These are phyloP conservation scores for Macaca mulatta DNA, from an alignment of 2,113 vertebrate genomes.

Conservation along the genomic window DNA sequence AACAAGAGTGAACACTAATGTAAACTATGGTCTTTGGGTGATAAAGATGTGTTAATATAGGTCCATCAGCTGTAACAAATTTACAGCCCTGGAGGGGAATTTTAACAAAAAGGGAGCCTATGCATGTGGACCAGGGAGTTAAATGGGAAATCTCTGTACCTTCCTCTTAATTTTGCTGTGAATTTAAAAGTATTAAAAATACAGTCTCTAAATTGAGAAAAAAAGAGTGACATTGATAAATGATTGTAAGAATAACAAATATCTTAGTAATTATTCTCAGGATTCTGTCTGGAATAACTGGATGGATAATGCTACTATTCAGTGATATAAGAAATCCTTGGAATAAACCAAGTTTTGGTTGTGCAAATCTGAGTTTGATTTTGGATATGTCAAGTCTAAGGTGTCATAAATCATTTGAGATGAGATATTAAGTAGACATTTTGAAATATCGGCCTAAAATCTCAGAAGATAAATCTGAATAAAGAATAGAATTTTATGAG, in stretches of 20 bases:
- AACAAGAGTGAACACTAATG: not conserved
- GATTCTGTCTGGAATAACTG: not conserved
- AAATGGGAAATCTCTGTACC: not conserved
- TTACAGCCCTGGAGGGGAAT: not conserved
- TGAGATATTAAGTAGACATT: not conserved
- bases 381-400: not conserved
- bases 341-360: not conserved
- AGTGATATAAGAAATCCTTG: not conserved
- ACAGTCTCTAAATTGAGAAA: not conserved
- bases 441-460: not conserved
- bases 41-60: not conserved
- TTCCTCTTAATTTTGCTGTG: not conserved
- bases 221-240: not conserved
- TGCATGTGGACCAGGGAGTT: not conserved
- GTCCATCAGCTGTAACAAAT: not conserved
- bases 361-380: not conserved
- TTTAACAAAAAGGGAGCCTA: not conserved
- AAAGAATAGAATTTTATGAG: not conserved
- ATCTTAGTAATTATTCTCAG: not conserved
- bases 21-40: not conserved
- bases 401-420: not conserved
- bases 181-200: not conserved
- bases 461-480: not conserved
- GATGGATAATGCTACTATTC: not conserved
- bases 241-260: not conserved